phyloP scores from a whole-genome alignment of 2,113 vertebrate species.

The Puntigrus tetrazona region DNA sequence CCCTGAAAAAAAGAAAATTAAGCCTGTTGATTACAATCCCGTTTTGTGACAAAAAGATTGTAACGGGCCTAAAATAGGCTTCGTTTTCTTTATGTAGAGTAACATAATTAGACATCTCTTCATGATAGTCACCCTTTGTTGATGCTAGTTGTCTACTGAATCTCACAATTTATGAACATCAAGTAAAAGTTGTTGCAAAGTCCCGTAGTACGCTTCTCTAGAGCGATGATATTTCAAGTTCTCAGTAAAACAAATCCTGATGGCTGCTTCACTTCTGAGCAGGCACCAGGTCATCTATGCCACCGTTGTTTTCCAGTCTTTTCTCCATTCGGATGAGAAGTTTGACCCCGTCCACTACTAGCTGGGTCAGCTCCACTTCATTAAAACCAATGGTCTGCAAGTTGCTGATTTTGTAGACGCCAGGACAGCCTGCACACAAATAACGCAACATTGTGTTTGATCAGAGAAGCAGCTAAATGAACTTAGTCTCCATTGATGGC shows the following conservation, averaged over 20 bases:
- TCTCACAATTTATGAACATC: not conserved
- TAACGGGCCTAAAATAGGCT: not conserved
- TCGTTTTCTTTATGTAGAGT: not conserved
- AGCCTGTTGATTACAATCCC: not conserved
- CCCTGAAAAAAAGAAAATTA: not conserved
- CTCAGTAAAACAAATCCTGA: not conserved
- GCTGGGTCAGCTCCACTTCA: conserved; percentile 70
- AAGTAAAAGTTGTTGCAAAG: not conserved
- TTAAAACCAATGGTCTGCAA: conserved; percentile 65
- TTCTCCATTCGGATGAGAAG: conserved; percentile 73
- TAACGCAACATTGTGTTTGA: not conserved
- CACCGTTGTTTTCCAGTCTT: conserved; percentile 57
- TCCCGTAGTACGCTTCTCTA: conserved; percentile 33
- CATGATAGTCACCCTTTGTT: not conserved
- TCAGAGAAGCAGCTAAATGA: not conserved
- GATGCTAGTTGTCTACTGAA: no score
- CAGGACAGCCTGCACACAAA: conserved; percentile 40
- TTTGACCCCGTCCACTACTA: conserved; percentile 73
- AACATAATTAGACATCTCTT: not conserved
- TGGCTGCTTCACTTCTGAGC: conserved; percentile 66
- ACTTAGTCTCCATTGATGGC: no score
- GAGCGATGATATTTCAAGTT: not conserved
- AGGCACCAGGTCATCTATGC: conserved; percentile 70
- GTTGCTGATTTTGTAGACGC: conserved; percentile 60
- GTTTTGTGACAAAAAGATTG: not conserved